phyloP scores from a whole-genome alignment of 1,140 invertebrate species.

The Brachionus asplanchnoidis region DNA sequence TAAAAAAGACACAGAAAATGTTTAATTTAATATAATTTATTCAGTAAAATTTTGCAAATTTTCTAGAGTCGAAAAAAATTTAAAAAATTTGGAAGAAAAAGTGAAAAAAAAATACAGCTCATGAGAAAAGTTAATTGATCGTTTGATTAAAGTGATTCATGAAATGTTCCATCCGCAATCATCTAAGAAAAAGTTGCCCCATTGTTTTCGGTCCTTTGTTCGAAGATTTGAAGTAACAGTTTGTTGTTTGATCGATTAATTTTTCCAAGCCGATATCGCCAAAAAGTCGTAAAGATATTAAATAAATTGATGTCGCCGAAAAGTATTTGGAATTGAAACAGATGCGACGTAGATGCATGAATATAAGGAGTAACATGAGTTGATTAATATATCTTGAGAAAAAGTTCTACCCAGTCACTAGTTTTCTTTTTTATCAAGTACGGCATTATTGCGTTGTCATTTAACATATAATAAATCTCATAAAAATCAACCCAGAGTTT shows the following conservation, averaged over 20 bases:
- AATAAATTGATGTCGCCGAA: neutral
- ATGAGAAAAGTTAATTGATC: neutral
- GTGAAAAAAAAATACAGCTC: too few species aligned
- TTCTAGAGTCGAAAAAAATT: too few species aligned
- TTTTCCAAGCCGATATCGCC: neutral
- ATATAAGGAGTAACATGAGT: neutral
- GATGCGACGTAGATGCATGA: neutral
- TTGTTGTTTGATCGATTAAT: neutral
- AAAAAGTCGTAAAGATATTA: neutral
- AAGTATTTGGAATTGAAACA: neutral
- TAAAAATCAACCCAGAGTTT: neutral
- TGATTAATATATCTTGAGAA: neutral
- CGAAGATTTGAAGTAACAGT: neutral
- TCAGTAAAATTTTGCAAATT: too few species aligned
- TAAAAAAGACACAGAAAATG: too few species aligned
- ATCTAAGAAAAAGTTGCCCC: neutral
- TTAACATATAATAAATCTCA: neutral
- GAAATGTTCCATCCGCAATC: neutral
- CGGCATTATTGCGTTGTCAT: neutral
- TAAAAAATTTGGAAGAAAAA: too few species aligned
- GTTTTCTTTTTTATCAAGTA: neutral
- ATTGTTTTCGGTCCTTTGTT: neutral
- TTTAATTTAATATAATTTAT: too few species aligned
- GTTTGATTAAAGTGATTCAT: neutral
- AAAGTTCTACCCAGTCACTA: neutral